Conservation (phyloP, 2,113 vertebrate species). For the Calonectris borealis region DNA sequence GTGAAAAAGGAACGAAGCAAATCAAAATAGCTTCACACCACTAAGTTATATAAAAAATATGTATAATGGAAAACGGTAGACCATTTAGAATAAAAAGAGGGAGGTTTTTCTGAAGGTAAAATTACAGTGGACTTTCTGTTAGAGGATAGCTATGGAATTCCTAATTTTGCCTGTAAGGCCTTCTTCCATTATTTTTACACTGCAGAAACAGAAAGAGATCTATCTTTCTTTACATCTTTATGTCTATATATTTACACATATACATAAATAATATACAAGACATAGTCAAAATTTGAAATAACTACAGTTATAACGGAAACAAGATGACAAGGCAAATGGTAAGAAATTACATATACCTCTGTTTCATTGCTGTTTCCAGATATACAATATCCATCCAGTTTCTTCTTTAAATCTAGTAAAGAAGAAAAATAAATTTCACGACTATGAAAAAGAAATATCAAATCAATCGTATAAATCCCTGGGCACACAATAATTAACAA, state of each 20-base stretch:
- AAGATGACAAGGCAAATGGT: not conserved
- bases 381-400: constrained; percentile 72
- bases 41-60: not conserved
- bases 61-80: not conserved
- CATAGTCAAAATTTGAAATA: not conserved
- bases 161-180: not conserved
- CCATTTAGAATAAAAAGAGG: not conserved
- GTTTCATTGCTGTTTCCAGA: constrained; percentile 57
- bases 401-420: constrained; percentile 82
- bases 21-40: not conserved
- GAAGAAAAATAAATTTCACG: not conserved
- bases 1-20: not conserved
- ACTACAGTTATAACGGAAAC: not conserved
- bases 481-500: not conserved
- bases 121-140: not conserved
- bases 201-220: not conserved
- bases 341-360: constrained; percentile 72
- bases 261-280: not conserved
- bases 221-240: not conserved
- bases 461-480: not conserved
- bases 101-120: not conserved
- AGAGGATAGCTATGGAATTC: not conserved
- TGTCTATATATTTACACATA: not conserved
- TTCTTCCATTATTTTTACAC: not conserved
- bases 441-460: not conserved